phyloP scores from a whole-genome alignment of 2,888 invertebrate genomes.

The Eupithecia abbreviata region DNA sequence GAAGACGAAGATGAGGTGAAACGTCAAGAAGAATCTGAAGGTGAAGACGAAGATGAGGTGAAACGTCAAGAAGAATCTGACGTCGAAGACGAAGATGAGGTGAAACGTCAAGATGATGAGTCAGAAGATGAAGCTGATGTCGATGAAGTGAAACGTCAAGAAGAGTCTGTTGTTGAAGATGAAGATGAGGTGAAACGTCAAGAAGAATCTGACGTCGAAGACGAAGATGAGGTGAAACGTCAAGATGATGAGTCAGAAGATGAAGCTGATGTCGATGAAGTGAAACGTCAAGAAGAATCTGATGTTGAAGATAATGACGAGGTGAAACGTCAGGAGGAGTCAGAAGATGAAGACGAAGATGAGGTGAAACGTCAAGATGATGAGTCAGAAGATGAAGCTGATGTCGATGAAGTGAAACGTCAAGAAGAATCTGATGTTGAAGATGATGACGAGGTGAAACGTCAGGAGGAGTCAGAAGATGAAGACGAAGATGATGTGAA shows the following conservation, averaged over 20 bases:
- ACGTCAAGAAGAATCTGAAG: conserved; percentile 7
- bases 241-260: neutral
- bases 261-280: neutral
- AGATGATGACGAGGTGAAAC: neutral
- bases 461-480: conserved; percentile 10
- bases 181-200: neutral
- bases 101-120: neutral
- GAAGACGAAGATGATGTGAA: conserved; percentile 5
- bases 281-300: neutral
- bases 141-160: conserved; percentile 1
- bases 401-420: too few species aligned
- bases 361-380: conserved; percentile 1
- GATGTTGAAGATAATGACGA: neutral
- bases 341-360: conserved; percentile 12
- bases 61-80: neutral
- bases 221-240: conserved; percentile 2
- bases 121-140: neutral
- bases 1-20: neutral
- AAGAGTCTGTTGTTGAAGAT: neutral
- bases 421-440: neutral
- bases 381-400: neutral
- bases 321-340: conserved; percentile 4
- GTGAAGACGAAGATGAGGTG: neutral
- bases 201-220: neutral
- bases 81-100: neutral